These are phyloP conservation scores for Agraylea sexmaculata DNA, from an alignment of 1,140 invertebrate species.

Conservation along the genomic window DNA sequence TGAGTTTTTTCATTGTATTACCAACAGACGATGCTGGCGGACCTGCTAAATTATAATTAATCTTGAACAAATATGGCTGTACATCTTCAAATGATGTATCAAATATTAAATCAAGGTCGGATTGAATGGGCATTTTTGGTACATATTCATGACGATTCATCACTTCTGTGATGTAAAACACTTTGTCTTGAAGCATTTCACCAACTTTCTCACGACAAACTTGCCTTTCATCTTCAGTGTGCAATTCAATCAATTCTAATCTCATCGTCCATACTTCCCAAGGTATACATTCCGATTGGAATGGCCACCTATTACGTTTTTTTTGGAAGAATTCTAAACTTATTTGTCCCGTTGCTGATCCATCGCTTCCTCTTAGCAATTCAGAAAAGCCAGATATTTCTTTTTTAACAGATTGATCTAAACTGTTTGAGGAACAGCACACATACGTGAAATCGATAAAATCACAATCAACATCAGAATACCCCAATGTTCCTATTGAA, in stretches of 20 bases:
- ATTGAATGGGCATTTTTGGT: slow-evolving; percentile 87
- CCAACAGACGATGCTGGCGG: slow-evolving; percentile 62
- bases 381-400: slow-evolving; percentile 82
- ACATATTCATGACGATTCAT: slow-evolving; percentile 93
- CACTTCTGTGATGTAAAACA: slow-evolving; percentile 85
- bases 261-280: slow-evolving; percentile 97
- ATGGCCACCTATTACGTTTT: slow-evolving; percentile 78
- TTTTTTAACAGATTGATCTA: slow-evolving; percentile 62
- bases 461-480: slow-evolving; percentile 92
- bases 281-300: slow-evolving; percentile 78
- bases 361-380: slow-evolving; percentile 62
- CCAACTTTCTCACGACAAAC: slow-evolving; percentile 80
- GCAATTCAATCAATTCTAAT: slow-evolving; percentile 73
- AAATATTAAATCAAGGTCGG: slow-evolving; percentile 86
- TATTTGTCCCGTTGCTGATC: slow-evolving; percentile 68
- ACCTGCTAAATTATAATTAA: slow-evolving; percentile 64
- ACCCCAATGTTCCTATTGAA: slow-evolving; percentile 87
- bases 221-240: slow-evolving; percentile 80
- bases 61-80: slow-evolving; percentile 90
- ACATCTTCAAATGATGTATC: slow-evolving; percentile 86
- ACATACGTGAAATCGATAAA: slow-evolving; percentile 97
- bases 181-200: slow-evolving; percentile 83
- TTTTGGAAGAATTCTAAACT: slow-evolving; percentile 92
- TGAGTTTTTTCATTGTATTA: slow-evolving; percentile 80
- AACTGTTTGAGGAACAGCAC: slow-evolving; percentile 71